A percentile compares a stretch with the other conserved stretches of the same genome.
Conservation (phyloP, 35 echinoderm and acorn worm genomes). For the Apostichopus californicus region DNA sequence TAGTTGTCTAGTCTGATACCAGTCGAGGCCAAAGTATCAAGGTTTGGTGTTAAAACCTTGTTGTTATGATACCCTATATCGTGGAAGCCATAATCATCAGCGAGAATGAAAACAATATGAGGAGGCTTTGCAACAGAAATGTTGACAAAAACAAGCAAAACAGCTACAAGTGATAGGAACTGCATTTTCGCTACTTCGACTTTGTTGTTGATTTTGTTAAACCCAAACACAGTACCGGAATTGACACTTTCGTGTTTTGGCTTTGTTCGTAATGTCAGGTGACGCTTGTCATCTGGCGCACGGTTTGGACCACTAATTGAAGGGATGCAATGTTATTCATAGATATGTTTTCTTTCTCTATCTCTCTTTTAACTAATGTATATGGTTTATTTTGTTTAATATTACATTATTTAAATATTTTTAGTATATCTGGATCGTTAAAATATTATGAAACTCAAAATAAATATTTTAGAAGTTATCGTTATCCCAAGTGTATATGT, state of each 20-base stretch:
- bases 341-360: too few relatives aligned
- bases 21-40: constrained; percentile 56
- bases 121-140: constrained; percentile 47
- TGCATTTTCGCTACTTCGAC: neutral
- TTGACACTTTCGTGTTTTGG: neutral
- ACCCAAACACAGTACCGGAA: too few relatives aligned
- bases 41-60: constrained; percentile 60
- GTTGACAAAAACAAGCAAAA: constrained; percentile 5
- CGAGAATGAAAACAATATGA: constrained; percentile 74
- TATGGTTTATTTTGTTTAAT: too few relatives aligned
- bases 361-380: too few relatives aligned
- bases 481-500: too few relatives aligned
- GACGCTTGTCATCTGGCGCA: neutral
- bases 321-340: too few relatives aligned
- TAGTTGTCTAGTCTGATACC: constrained; percentile 75
- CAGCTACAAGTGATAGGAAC: neutral
- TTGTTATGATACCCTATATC: constrained; percentile 73
- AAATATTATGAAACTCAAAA: too few relatives aligned
- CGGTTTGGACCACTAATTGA: neutral
- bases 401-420: too few relatives aligned
- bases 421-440: too few relatives aligned
- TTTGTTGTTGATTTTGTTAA: too few relatives aligned
- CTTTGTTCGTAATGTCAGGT: neutral
- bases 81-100: constrained; percentile 76
- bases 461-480: too few relatives aligned